Base-by-base conservation (phyloP, 2,113 vertebrate species). In the Nymphicus hollandicus region DNA sequence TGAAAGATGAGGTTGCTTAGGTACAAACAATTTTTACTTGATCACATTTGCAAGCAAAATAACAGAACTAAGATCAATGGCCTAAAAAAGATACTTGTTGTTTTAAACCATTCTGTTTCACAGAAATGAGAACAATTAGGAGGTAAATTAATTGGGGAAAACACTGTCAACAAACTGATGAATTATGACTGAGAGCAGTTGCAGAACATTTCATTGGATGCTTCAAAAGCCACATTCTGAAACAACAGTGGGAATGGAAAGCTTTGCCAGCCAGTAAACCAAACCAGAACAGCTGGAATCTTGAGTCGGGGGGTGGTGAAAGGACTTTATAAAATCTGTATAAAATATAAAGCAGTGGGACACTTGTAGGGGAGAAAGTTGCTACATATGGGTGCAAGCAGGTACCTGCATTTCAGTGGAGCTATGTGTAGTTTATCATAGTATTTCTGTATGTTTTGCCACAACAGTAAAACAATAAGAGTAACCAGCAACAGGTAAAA, bases 41-140 rank as follows among this genome's bases (percentile, higher is more conserved):
- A 85, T 89, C 81, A 52, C 22, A 29, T 84, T 89, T 86, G 61
- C 56, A 92, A 93, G 61, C 35, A 64, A 86, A 95, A 61, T 65
- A 93, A 64, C 53, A 88, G 49, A 58, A 77, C n/a, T 55, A 53
- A 68, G 61, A 85, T 79, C 65, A 85, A 46, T 60, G 44, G n/a
- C 49, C 46, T 86, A 55, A 91, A 94, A 89, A 47, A 88, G 37
- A 58, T 83, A 90, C 33, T 41, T 72, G 39, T 46, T 69, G 33
- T 86, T 88, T 93, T 74, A 81, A 96, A 95, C 68, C 52, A 74
- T 91, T 92, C 20, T 46, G 4, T 81, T 95, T 39, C 65, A 89
- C 47, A 86, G 68, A 88, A 92, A 64, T 68, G 17, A 87, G 74
- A 93, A 87, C 69, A 86, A 86, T 88, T 88, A 88, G 52, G 83